These are phyloP conservation scores for Nestor notabilis DNA, from an alignment of 2,113 vertebrate genomes.

Conservation along the genomic window DNA sequence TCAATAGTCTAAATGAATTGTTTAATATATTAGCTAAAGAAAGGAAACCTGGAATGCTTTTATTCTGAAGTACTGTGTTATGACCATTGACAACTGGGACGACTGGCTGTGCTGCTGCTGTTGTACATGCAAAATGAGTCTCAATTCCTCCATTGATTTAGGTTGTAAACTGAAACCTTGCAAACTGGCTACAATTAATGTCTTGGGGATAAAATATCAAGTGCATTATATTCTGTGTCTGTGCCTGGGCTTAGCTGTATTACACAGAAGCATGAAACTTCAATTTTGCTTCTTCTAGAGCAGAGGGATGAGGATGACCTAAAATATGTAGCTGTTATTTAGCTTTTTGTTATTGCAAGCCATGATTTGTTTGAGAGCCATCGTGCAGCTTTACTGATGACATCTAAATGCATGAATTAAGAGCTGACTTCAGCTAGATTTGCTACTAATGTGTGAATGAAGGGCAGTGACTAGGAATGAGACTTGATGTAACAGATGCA, in stretches of 20 bases:
- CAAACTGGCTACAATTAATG: background rate
- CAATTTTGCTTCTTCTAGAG: background rate
- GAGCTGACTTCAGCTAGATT: background rate
- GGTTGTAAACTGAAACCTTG: constrained; percentile 8
- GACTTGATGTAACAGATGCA: background rate
- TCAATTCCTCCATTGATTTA: constrained; percentile 29
- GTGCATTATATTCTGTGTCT: background rate
- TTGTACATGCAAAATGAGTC: background rate
- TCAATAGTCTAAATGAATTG: background rate
- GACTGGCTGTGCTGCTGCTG: background rate
- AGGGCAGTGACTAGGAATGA: background rate
- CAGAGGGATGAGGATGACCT: background rate
- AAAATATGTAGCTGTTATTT: background rate
- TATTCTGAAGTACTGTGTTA: background rate
- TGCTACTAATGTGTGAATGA: background rate
- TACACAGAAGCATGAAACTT: background rate
- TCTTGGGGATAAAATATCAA: constrained; percentile 14
- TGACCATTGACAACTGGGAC: background rate
- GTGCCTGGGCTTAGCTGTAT: background rate
- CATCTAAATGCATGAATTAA: background rate
- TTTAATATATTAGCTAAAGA: background rate
- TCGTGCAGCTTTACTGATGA: background rate
- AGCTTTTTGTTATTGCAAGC: background rate
- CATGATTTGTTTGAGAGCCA: background rate
- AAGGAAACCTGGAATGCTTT: background rate